These are phyloP conservation scores for Artemia franciscana DNA, from an alignment of 1,140 invertebrate genomes.

Conservation along the genomic window DNA sequence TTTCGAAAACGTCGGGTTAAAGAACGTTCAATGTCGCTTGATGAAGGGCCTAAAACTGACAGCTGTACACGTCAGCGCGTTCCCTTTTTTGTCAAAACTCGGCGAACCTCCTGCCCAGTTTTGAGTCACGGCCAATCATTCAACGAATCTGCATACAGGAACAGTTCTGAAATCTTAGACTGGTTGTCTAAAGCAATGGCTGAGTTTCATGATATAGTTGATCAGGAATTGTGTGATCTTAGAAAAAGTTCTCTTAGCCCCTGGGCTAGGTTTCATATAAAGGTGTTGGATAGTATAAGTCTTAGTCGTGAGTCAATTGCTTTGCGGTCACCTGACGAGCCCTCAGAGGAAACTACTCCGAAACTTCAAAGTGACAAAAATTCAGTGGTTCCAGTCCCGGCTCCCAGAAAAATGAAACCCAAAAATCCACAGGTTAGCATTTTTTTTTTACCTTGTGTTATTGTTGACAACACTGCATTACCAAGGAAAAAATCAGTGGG, in stretches of 20 bases:
- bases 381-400: too few relatives aligned
- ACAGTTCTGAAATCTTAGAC: neutral
- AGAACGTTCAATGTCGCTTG: neutral
- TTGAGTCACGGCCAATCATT: neutral
- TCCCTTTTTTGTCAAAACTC: neutral
- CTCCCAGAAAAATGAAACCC: too few relatives aligned
- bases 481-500: too few relatives aligned
- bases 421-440: too few relatives aligned
- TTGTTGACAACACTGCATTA: too few relatives aligned
- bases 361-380: too few relatives aligned
- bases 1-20: neutral
- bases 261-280: neutral
- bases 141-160: neutral
- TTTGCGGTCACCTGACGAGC: too few relatives aligned
- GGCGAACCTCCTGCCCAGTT: neutral
- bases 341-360: too few relatives aligned
- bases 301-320: neutral
- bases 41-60: neutral
- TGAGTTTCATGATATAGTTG: neutral
- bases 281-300: neutral
- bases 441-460: too few relatives aligned
- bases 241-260: neutral
- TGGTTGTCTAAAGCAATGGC: neutral
- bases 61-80: neutral
- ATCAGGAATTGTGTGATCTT: neutral